phyloP scores from a whole-genome alignment of 2,888 invertebrate species.

The Napeogenes inachia region DNA sequence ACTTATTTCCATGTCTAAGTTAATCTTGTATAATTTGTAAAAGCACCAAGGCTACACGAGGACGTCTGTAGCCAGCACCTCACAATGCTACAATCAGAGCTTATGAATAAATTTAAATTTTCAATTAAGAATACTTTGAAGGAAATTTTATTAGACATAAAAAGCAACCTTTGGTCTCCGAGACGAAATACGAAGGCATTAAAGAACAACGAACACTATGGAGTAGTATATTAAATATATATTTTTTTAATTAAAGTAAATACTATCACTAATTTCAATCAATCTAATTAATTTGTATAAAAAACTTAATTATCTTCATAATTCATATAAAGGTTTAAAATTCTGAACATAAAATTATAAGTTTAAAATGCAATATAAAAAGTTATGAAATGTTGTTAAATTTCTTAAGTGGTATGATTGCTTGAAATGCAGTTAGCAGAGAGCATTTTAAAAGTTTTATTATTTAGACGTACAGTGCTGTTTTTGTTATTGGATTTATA shows the following conservation, averaged over 20 bases:
- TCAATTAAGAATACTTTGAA: conserved; percentile 76
- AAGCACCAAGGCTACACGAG: conserved; percentile 53
- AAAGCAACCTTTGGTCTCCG: conserved; percentile 74
- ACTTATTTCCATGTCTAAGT: conserved; percentile 52
- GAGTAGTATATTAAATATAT: conserved; percentile 31
- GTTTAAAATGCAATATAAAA: not conserved
- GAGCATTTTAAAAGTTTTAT: not conserved
- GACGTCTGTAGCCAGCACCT: conserved; percentile 47
- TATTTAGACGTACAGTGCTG: not conserved
- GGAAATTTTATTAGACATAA: conserved; percentile 76
- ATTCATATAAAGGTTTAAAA: not conserved
- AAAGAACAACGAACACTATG: conserved; percentile 41
- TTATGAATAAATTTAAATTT: conserved; percentile 78
- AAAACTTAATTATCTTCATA: not conserved
- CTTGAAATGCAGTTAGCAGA: no score
- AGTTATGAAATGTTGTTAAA: no score
- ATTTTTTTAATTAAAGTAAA: not conserved
- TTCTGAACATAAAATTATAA: no score
- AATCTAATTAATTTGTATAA: no score
- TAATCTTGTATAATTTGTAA: conserved; percentile 66
- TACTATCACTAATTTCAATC: no score
- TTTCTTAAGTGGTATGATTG: no score
- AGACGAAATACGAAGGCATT: conserved; percentile 64
- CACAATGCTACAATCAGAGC: conserved; percentile 70
- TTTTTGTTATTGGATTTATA: no score